Conservation (phyloP, 53 echinoderm and acorn worm species). For the Echinarachnius parma region DNA sequence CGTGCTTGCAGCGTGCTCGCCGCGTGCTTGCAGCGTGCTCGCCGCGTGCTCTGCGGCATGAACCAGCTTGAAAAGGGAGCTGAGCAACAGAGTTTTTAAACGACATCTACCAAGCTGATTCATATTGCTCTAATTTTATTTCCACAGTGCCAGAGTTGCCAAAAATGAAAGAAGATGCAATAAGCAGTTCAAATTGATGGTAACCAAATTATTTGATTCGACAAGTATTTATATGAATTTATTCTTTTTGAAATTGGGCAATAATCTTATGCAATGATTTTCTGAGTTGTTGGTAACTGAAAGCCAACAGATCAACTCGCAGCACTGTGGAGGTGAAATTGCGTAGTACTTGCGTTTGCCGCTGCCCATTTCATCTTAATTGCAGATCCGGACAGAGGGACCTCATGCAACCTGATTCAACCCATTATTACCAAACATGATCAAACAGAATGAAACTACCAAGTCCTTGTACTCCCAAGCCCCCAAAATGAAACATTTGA, state of each 20-base stretch:
- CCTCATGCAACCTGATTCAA: constrained; percentile 24
- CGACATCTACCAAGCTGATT: constrained; percentile 24
- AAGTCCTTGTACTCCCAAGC: background rate
- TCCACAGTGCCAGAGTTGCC: constrained; percentile 19
- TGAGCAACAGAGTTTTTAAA: constrained; percentile 15
- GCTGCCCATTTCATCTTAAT: constrained; percentile 1
- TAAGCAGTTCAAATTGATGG: too few species aligned
- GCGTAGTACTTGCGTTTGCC: constrained; percentile 6
- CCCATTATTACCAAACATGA: constrained; percentile 25
- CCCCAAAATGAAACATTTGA: background rate
- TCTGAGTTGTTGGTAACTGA: constrained; percentile 15
- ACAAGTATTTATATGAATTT: too few species aligned
- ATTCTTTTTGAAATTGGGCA: too few species aligned
- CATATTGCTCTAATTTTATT: constrained; percentile 3
- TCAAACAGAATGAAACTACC: constrained; percentile 21
- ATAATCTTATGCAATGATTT: too few species aligned
- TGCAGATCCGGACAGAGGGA: constrained; percentile 25
- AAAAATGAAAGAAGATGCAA: too few species aligned
- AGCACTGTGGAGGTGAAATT: constrained; percentile 18
- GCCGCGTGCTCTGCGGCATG: constrained; percentile 7
- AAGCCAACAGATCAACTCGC: constrained; percentile 6
- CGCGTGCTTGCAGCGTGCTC: background rate
- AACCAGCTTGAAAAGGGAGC: constrained; percentile 35
- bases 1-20: background rate
- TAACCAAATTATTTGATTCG: too few species aligned